Conservation (phyloP, 2,113 vertebrate species). For the Aythya baeri region DNA sequence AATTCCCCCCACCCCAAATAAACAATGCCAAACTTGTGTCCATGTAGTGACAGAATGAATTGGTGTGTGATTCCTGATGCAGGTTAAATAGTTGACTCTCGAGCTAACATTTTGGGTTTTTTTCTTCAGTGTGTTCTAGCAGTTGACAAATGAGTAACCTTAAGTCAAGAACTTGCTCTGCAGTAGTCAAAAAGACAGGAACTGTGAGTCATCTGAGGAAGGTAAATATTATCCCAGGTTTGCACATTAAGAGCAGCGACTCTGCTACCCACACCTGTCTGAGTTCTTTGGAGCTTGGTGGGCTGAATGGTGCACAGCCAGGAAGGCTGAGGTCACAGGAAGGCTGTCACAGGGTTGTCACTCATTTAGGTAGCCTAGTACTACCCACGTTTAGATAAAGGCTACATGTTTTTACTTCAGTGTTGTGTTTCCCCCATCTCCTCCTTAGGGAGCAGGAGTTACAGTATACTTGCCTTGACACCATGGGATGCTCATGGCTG, state of each 20-base stretch:
- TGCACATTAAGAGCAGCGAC: background rate
- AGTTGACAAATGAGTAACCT: background rate
- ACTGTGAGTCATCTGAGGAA: background rate
- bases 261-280: background rate
- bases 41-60: background rate
- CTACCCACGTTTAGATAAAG: background rate
- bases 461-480: background rate
- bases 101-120: background rate
- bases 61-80: background rate
- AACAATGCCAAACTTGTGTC: background rate
- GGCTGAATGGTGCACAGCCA: background rate
- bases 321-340: background rate
- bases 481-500: background rate
- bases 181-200: background rate
- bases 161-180: background rate
- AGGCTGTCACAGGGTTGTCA: background rate
- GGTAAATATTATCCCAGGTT: background rate
- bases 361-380: background rate
- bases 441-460: background rate
- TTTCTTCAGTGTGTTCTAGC: background rate
- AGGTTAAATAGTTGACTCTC: background rate
- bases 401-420: background rate
- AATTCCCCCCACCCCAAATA: background rate
- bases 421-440: background rate
- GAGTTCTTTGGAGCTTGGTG: background rate